Conservation (phyloP, 2,113 vertebrate species). For the Montifringilla adamsi region DNA sequence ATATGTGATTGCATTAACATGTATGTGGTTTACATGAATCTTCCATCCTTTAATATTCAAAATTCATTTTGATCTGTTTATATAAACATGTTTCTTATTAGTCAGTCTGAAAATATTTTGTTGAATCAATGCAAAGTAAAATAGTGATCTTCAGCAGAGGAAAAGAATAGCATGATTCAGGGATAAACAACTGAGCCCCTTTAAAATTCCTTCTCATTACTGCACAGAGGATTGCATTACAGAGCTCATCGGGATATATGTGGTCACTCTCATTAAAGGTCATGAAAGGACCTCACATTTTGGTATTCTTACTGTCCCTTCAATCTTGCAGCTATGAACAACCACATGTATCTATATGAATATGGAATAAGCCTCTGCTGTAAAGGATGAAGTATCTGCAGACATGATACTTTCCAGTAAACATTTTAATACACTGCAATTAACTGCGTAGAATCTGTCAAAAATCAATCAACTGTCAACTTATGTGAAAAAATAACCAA, state of each 20-base stretch:
- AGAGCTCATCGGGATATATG: not conserved
- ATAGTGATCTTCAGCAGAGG: not conserved
- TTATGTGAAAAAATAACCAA: not conserved
- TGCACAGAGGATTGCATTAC: not conserved
- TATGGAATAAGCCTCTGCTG: not conserved
- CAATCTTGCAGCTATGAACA: not conserved
- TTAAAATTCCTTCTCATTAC: not conserved
- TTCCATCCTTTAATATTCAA: not conserved
- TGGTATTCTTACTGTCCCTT: not conserved
- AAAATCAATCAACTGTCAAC: not conserved
- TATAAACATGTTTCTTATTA: slow-evolving; percentile 1
- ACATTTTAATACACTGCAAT: not conserved
- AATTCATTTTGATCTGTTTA: not conserved
- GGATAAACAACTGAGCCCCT: not conserved
- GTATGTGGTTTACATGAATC: not conserved
- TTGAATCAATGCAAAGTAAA: not conserved
- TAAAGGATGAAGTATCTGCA: not conserved
- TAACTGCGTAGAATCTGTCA: not conserved
- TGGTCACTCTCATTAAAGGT: not conserved
- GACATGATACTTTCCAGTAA: not conserved
- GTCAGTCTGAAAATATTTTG: not conserved
- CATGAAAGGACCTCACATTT: not conserved
- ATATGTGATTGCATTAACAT: not conserved
- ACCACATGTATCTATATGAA: not conserved
- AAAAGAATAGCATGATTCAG: not conserved